Evolutionary conservation across 2,888 invertebrate species (phyloP), one percentile per base, ranked within the genome.

Genomic region (Synanthedon myopaeformis): DNA sequence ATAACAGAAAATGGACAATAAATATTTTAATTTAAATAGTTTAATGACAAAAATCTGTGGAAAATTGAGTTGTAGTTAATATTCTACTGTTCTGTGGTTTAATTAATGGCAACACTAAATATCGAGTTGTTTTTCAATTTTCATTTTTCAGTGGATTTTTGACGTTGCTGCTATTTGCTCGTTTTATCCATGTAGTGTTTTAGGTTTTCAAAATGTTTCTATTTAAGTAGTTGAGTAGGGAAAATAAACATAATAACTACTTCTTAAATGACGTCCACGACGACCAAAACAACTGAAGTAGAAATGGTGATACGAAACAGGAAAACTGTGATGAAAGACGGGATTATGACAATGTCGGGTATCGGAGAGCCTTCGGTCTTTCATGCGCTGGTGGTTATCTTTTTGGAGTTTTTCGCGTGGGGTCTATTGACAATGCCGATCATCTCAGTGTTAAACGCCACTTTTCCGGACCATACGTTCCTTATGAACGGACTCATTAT

Each of bases 371-470:
- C 99, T 60, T 97, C 96, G 77, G 94, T 99, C 60, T 97, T 97
- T 87, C 99, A 99, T 92, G 99, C 99, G 59, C 89, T 99, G 79
- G 94, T 99, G 76, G 97, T 99, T 73, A 99, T 99, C 87, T 99
- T 99, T 90, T 90, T 99, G 85, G 99, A 99, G 89, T 99, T 99
- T 89, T 99, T 99, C 89, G 97, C 99, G 64, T 99, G 99, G 99
- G 99, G 99, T 54, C 91, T 99, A 63, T 91, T 99, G 61, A 99
- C 99, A 60, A 96, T 98, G 91, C 99, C 99, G 56, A 95, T 99
- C 73, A 99, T 99, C 77, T 87, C 91, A 65, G 96, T 96, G 68
- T 90, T 99, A 63, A 98, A 99, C 84, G 95, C 94, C 69, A 99
- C 99, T 56, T 99, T 99, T 89, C 99, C 99, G 61, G 95, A 97